A percentile compares a stretch with the other conserved stretches of the same genome.
Evolutionary conservation across 2,113 vertebrate species (phyloP).

Genomic region (Brachyhypopomus gauderio): DNA sequence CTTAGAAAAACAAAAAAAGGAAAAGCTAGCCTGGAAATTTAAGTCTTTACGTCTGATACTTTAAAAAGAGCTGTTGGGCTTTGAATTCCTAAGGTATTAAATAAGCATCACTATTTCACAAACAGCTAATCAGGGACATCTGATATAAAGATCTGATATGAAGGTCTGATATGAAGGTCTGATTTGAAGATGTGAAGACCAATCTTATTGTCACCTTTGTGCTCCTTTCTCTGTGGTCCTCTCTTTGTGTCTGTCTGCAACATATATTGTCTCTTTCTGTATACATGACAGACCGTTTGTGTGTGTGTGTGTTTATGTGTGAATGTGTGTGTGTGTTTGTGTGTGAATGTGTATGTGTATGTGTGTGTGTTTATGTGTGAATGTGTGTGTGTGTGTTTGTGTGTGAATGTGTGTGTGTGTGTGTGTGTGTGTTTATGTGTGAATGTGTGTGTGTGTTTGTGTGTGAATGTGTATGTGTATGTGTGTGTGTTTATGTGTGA

Average conservation of each 20-base stretch:
- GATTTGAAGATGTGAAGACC: not conserved
- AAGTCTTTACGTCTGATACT: not conserved
- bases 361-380: slow-evolving; percentile 14
- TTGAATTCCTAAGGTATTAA: not conserved
- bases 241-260: not conserved
- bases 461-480: not conserved
- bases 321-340: no score
- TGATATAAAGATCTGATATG: not conserved
- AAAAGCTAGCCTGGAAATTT: not conserved
- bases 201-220: not conserved
- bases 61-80: not conserved
- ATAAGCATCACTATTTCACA: not conserved
- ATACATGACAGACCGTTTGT: not conserved
- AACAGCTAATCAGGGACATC: not conserved
- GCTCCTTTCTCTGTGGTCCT: not conserved
- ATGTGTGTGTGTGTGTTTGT: no score
- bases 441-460: no score
- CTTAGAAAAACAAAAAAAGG: no score
- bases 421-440: slow-evolving; percentile 18
- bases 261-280: not conserved
- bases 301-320: slow-evolving; percentile 18
- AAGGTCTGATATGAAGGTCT: not conserved
- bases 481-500: no score
- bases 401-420: not conserved
- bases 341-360: not conserved